Evolutionary conservation across 2,888 invertebrate genomes (phyloP).

Genomic region (Branchipolynoe longqiensis): DNA sequence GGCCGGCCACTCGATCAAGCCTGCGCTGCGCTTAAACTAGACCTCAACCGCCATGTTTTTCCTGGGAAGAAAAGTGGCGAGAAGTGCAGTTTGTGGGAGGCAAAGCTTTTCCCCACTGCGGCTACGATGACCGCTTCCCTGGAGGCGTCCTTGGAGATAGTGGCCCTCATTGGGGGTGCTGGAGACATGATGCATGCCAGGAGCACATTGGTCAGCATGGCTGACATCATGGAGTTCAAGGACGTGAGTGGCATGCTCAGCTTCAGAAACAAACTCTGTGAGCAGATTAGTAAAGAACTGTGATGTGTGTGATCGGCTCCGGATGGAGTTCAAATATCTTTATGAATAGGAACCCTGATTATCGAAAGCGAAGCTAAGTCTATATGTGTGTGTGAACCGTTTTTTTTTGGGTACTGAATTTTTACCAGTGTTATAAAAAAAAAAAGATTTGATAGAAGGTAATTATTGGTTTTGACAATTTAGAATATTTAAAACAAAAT

Average conservation of each 20-base stretch:
- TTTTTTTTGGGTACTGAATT: no score
- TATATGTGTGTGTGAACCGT: no score
- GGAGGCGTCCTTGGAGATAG: conserved; percentile 61
- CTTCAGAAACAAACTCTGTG: conserved; percentile 70
- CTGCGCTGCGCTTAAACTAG: conserved; percentile 46
- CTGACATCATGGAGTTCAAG: conserved; percentile 71
- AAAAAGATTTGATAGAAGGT: no score
- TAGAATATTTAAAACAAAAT: no score
- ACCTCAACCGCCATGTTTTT: conserved; percentile 22
- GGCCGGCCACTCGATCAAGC: conserved; percentile 67
- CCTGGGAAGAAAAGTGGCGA: conserved; percentile 35
- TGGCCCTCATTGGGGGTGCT: not conserved
- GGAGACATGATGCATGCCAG: not conserved
- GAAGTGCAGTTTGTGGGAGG: conserved; percentile 73
- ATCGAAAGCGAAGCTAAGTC: no score
- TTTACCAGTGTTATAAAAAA: no score
- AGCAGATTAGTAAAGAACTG: not conserved
- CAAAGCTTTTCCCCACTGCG: conserved; percentile 74
- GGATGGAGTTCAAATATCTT: no score
- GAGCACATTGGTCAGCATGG: conserved; percentile 70
- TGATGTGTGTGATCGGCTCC: no score
- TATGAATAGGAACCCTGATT: no score
- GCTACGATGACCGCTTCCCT: conserved; percentile 74
- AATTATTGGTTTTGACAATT: no score
- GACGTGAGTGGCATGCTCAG: conserved; percentile 73